phyloP scores from a whole-genome alignment of 2,797 vertebrate species.

The Muraenolepis orangiensis region DNA sequence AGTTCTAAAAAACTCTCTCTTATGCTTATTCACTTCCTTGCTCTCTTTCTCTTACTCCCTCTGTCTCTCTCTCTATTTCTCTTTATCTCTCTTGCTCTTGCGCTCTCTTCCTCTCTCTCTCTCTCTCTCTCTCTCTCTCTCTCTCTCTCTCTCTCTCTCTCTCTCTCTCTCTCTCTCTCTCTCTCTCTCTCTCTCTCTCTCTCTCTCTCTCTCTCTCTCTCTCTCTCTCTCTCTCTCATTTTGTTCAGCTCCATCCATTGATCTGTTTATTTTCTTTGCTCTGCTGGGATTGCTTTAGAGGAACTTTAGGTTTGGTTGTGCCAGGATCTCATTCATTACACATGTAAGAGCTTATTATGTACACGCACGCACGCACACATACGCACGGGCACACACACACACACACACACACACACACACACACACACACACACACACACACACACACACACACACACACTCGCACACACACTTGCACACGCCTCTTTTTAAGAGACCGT shows the following conservation, averaged over 20 bases:
- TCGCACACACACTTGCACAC: no score
- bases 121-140: conserved; percentile 29
- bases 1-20: conserved; percentile 58
- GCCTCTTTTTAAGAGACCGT: neutral
- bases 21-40: neutral
- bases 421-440: conserved; percentile 9
- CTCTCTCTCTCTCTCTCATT: conserved; percentile 28
- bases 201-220: conserved; percentile 44
- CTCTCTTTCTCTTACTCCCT: conserved; percentile 41
- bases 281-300: conserved; percentile 62
- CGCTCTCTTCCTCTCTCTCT: conserved; percentile 32
- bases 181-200: conserved; percentile 35
- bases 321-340: conserved; percentile 69
- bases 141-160: conserved; percentile 6
- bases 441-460: conserved; percentile 2
- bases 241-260: conserved; percentile 49
- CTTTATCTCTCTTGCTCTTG: conserved; percentile 34
- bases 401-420: conserved; percentile 17
- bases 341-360: neutral
- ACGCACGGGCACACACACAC: conserved; percentile 1
- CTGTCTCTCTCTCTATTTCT: conserved; percentile 28
- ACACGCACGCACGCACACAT: conserved; percentile 30
- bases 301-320: conserved; percentile 49
- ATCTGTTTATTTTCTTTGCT: conserved; percentile 67
- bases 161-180: conserved; percentile 36